Base-by-base conservation (phyloP, 2,888 invertebrate genomes). In the Caenorhabditis sinica region DNA sequence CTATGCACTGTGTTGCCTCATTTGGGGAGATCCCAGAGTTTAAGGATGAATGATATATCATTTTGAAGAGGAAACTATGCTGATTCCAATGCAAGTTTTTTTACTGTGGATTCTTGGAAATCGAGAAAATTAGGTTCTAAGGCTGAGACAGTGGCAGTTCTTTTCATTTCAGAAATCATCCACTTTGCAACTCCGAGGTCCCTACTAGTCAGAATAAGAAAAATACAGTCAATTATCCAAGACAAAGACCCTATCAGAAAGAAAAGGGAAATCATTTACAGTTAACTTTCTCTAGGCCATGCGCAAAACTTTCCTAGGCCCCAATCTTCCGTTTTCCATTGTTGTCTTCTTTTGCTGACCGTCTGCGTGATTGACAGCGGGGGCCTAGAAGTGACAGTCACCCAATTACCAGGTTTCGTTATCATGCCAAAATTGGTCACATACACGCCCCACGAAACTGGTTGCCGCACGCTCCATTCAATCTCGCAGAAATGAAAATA, bases 341-440 rank as follows among this genome's bases (percentile, higher is more conserved):
- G 66, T 68, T 68, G 33, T 61, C 33, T 20, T 13, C 40, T 11
- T 11, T 43, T 15, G 28, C 45, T 68, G 66, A 60, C 66, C 66
- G 58, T 76, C 45, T 36, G 43, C n/a, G 9, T 76, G 66, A 68
- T 76, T 60, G 76, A 66, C 66, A n/a, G n/a, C n/a, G 58, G 56
- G 45, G 30, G 76, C 33, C 76, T 60, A 60, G 77, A 77, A 77
- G 77, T 77, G 77, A 69, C 77, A 77, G 49, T 77, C 69, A 77
- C 77, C 69, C 69, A 77, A 69, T 77, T 77, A 77, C 77, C 69
- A 77, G 69, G 77, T 69, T 61, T 69, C 61, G 77, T 77, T 77
- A 77, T 77, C 77, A 77, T 77, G 60, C 69, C 51, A 68, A 76
- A 76, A 76, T 58, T 76, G 76, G 76, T 66, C 75, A 76, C 43